Base-by-base conservation (phyloP, 2,888 invertebrate species). In the Tetragnatha montana region DNA sequence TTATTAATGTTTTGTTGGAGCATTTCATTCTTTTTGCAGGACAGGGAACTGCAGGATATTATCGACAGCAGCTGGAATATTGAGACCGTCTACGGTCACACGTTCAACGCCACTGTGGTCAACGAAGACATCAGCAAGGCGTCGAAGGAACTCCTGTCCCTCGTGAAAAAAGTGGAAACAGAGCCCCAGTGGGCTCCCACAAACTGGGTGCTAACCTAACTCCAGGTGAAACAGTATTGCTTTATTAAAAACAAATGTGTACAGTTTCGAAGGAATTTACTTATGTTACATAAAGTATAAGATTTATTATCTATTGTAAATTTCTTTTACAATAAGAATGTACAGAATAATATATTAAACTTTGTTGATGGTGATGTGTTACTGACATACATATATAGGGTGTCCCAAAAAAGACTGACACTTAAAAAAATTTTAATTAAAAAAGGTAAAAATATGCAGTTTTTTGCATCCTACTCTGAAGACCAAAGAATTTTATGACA, bases 131-230 rank as follows among this genome's bases (percentile, higher is more conserved):
- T 99, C 89, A 95, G 96, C 0, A 95, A 95, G 89, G 97, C 98
- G n/a, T 96, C 98, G 92, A 96, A 97, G 92, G 96, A 97, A 93
- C 95, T 99, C 19, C 95, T 97, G 87, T 95, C 96, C 92, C 95
- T 96, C 74, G 96, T 97, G 51, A 96, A 97, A 94, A 95, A 96
- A 92, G 96, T 98, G 47, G 98, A 99, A 94, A 96, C 96, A 0
- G 98, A 98, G 93, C 97, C 98, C 0, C 95, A 97, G 19, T 99
- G 99, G 99, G 98, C 98, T 71, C 99, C 99, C 49, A 96, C 97
- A 68, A 96, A 96, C 6, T 98, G 98, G 98, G 92, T 92, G 81
- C 87, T 90, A 69, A 69, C 87, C 22, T 90, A 73, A 76, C 21
- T 71, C n/a, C 21, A 78, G 50, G 8, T 51, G 51, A 47, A 78